Evolutionary conservation across 1,140 invertebrate species (phyloP).

Genomic region (Pseudomyrmex gracilis): DNA sequence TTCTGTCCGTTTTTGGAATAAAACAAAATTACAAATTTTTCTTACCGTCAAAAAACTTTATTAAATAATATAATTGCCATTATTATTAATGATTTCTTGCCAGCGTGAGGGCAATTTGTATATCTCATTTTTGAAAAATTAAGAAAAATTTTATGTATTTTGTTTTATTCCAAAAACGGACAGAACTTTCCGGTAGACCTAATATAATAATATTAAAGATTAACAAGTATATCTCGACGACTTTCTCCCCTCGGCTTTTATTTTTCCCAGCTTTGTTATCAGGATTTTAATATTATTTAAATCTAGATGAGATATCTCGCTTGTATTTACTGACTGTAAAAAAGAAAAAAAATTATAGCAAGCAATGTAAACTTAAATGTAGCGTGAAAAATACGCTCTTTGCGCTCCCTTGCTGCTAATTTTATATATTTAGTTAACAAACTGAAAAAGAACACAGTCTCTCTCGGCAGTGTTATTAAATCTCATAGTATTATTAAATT

Average conservation of each 20-base stretch:
- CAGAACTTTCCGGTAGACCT: too few relatives aligned
- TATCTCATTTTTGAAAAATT: too few relatives aligned
- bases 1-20: too few relatives aligned
- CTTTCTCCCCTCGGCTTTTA: too few relatives aligned
- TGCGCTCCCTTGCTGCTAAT: conserved; percentile 2
- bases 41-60: too few relatives aligned
- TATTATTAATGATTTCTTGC: too few relatives aligned
- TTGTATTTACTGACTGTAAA: neutral
- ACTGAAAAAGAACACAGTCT: conserved; percentile 43
- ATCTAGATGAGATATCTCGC: neutral
- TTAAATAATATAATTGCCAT: too few relatives aligned
- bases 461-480: conserved; percentile 49
- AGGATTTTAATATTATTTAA: neutral
- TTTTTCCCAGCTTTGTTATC: neutral
- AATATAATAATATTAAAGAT: conserved; percentile 20
- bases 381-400: neutral
- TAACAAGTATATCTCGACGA: neutral
- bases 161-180: too few relatives aligned
- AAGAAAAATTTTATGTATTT: too few relatives aligned
- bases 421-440: conserved; percentile 57
- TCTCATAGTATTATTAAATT: conserved; percentile 57
- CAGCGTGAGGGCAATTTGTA: too few relatives aligned
- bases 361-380: neutral
- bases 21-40: too few relatives aligned
- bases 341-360: neutral